Conservation (phyloP, 2,888 invertebrate species). For the Deilephila elpenor region DNA sequence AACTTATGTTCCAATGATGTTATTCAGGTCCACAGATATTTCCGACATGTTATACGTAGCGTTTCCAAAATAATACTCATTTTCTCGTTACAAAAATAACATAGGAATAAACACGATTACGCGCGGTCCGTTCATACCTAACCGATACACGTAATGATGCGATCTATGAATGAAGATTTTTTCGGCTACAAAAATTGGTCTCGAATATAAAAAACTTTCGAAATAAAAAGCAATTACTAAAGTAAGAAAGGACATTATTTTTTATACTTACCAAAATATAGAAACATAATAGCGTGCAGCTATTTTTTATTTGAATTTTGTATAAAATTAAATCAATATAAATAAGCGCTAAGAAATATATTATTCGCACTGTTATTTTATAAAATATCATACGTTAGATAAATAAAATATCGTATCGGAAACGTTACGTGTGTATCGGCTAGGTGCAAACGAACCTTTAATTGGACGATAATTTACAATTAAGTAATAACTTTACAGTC, state of each 20-base stretch:
- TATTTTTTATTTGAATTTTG: too few species aligned
- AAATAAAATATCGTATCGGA: slow-evolving; percentile 2
- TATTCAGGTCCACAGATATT: too few species aligned
- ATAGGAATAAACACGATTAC: slow-evolving; percentile 16
- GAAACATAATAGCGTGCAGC: too few species aligned
- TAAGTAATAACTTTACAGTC: slow-evolving; percentile 41
- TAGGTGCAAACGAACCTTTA: slow-evolving; percentile 30
- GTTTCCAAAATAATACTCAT: background rate
- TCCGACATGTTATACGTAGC: too few species aligned
- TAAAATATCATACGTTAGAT: background rate
- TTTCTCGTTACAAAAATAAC: slow-evolving; percentile 10
- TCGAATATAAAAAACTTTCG: too few species aligned
- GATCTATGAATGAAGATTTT: background rate
- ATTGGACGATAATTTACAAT: slow-evolving; percentile 42
- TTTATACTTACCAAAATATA: too few species aligned
- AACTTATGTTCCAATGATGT: too few species aligned
- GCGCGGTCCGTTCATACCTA: slow-evolving; percentile 26
- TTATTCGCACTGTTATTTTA: background rate
- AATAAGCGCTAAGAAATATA: too few species aligned
- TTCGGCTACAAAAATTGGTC: too few species aligned
- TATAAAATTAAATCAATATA: too few species aligned
- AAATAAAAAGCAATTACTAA: background rate
- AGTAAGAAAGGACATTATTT: too few species aligned
- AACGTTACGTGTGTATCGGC: background rate
- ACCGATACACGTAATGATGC: background rate